Percentiles rank a stretch among this genome's conserved stretches.
Conservation (phyloP, 2,888 invertebrate genomes). For the Lepetodrilus schrolli region DNA sequence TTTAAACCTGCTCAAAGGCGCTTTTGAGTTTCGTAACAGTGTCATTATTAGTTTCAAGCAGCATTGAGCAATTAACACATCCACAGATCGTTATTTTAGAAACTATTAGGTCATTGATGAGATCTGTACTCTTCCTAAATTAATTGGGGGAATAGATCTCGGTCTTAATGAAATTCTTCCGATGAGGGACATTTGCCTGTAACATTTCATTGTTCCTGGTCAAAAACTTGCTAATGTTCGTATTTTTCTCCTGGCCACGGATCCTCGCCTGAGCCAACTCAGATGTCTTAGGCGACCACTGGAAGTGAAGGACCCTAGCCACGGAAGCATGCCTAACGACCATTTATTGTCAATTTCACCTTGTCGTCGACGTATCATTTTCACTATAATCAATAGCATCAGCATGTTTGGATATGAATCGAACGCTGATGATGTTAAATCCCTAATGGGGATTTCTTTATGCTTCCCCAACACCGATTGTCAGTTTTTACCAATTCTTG, state of each 20-base stretch:
- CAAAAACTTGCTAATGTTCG: not conserved
- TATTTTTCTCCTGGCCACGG: not conserved
- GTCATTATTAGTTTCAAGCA: too few relatives aligned
- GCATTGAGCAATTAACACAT: too few relatives aligned
- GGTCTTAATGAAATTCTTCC: too few relatives aligned
- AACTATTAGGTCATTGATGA: too few relatives aligned
- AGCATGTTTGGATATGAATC: constrained; percentile 15
- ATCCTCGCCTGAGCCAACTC: not conserved
- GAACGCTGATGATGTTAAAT: not conserved
- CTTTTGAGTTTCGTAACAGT: too few relatives aligned
- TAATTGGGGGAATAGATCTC: too few relatives aligned
- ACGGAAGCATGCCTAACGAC: not conserved
- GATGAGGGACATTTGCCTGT: too few relatives aligned
- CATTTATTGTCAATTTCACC: constrained; percentile 22
- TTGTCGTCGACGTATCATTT: constrained; percentile 7
- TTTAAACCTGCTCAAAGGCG: too few relatives aligned
- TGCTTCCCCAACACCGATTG: not conserved
- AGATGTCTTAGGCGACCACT: not conserved
- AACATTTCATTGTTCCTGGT: too few relatives aligned
- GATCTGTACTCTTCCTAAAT: too few relatives aligned
- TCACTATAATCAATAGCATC: constrained; percentile 20
- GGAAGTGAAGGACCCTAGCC: not conserved
- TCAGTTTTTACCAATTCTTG: constrained; percentile 7
- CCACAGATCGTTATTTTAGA: too few relatives aligned
- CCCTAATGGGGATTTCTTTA: not conserved